Evolutionary conservation across 2,113 vertebrate species (phyloP).

Genomic region (Odontesthes bonariensis): DNA sequence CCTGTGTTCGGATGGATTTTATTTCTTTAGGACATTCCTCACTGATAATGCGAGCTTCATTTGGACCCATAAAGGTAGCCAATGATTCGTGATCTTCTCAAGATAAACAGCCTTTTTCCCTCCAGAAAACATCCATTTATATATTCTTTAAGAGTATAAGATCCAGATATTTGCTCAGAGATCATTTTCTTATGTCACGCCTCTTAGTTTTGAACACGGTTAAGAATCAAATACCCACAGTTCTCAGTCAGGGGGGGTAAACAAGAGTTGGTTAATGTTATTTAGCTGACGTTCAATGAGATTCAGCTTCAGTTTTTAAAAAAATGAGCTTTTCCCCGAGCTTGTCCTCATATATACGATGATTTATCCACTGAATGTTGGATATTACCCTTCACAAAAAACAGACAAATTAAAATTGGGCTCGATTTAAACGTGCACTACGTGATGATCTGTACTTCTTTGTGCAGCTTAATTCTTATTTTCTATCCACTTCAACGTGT

Average conservation of each 20-base stretch:
- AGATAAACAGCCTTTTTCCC: no score
- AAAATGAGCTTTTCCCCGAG: no score
- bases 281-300: neutral
- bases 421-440: neutral
- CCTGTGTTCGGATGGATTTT: neutral
- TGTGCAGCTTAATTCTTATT: neutral
- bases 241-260: neutral
- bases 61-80: no score
- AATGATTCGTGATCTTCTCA: no score
- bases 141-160: no score
- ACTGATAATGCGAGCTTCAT: neutral
- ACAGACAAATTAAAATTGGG: neutral
- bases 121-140: no score
- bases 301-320: neutral
- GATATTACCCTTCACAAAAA: neutral
- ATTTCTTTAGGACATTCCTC: neutral
- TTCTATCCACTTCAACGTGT: neutral
- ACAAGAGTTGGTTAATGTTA: neutral
- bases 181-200: no score
- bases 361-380: no score
- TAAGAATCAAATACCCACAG: no score
- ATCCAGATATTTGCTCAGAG: neutral
- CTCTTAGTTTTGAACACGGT: no score
- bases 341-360: no score
- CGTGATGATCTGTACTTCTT: neutral